Conservation (phyloP, 2,113 vertebrate species). For the Muscicapa adusta region DNA sequence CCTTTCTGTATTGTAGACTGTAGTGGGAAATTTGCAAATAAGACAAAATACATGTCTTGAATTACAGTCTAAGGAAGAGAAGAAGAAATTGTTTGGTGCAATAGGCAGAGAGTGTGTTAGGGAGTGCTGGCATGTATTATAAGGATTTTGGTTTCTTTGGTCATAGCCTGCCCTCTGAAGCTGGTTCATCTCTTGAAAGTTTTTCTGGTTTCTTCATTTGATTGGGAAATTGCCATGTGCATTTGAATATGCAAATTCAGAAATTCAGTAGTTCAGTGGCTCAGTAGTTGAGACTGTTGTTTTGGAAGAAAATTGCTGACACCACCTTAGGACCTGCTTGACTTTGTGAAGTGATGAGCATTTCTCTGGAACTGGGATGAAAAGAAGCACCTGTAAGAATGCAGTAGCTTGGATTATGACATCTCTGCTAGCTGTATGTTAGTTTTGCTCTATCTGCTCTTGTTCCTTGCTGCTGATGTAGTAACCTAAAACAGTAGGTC, state of each 20-base stretch:
- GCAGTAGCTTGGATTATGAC: background rate
- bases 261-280: background rate
- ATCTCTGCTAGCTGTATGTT: background rate
- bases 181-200: background rate
- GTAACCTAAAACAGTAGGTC: background rate
- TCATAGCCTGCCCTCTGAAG: background rate
- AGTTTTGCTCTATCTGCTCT: background rate
- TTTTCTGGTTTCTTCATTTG: background rate
- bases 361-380: background rate
- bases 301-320: background rate
- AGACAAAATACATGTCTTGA: background rate
- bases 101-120: background rate
- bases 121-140: background rate
- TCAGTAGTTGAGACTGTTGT: background rate
- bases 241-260: background rate
- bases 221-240: background rate
- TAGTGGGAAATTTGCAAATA: background rate
- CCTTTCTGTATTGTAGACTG: background rate
- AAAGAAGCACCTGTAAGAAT: background rate
- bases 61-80: background rate
- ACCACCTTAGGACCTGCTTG: background rate
- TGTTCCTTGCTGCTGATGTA: background rate
- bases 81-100: background rate
- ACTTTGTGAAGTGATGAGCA: background rate
- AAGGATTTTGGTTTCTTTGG: background rate